Conservation (phyloP, 1,140 invertebrate species). For the Vanessa tameamea region DNA sequence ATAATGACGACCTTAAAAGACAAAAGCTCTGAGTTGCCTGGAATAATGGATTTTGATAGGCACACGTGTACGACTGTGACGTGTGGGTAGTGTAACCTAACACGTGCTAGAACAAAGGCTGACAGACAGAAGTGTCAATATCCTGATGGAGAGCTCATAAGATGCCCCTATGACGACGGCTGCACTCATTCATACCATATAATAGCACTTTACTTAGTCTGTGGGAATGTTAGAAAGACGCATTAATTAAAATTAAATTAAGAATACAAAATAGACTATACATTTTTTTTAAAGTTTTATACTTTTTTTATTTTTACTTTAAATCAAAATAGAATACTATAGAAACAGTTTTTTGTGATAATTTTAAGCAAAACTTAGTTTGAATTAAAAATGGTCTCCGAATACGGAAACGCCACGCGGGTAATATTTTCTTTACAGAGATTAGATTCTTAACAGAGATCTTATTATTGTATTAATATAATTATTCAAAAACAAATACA, state of each 20-base stretch:
- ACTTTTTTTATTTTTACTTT: no score
- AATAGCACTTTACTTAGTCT: constrained; percentile 65
- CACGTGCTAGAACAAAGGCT: constrained; percentile 71
- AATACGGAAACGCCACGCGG: no score
- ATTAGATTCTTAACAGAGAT: no score
- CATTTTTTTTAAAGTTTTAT: not conserved
- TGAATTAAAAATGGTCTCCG: no score
- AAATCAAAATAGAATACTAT: no score
- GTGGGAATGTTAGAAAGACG: constrained; percentile 60
- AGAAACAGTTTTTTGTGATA: no score
- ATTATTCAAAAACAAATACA: constrained; percentile 18
- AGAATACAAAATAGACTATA: not conserved
- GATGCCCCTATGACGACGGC: constrained; percentile 71
- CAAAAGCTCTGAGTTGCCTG: constrained; percentile 27
- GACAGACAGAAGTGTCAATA: constrained; percentile 76
- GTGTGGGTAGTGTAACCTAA: constrained; percentile 62
- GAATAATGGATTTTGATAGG: constrained; percentile 46
- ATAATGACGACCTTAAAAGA: constrained; percentile 32
- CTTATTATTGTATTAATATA: not conserved
- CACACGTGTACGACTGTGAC: constrained; percentile 64
- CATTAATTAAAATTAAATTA: constrained; percentile 4
- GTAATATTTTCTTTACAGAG: no score
- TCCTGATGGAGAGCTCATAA: constrained; percentile 66
- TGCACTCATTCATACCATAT: constrained; percentile 65
- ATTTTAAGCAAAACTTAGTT: no score